Conservation (phyloP, 2,113 vertebrate species). For the Channa argus region DNA sequence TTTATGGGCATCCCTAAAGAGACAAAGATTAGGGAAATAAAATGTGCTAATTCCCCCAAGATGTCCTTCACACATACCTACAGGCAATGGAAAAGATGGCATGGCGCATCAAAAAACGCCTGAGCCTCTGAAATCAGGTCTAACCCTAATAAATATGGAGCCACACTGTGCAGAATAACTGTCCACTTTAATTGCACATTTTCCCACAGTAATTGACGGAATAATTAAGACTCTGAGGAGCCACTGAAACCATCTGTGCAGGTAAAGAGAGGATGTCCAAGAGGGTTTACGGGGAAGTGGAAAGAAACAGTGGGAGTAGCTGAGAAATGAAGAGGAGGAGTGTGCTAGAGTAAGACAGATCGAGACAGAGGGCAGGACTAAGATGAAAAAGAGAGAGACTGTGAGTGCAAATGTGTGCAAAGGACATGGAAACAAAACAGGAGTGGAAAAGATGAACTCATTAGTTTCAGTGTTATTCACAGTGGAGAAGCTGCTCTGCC, state of each 20-base stretch:
- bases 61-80: constrained; percentile 43
- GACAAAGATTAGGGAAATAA: constrained; percentile 50
- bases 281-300: constrained; percentile 31
- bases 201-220: constrained; percentile 83
- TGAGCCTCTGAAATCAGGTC: constrained; percentile 71
- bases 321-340: constrained; percentile 20
- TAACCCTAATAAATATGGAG: constrained; percentile 78
- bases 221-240: constrained; percentile 86
- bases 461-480: constrained; percentile 58
- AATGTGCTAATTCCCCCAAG: constrained; percentile 57
- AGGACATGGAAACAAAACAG: constrained; percentile 20
- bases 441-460: constrained; percentile 57
- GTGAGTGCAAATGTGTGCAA: constrained; percentile 45
- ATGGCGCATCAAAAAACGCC: constrained; percentile 41
- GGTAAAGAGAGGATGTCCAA: constrained; percentile 69
- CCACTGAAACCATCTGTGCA: constrained; percentile 81
- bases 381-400: constrained; percentile 12
- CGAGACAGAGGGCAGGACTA: constrained; percentile 24
- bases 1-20: constrained; percentile 49
- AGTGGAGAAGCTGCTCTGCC: constrained; percentile 48
- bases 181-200: constrained; percentile 81
- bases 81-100: constrained; percentile 53
- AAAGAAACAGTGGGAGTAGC: neutral
- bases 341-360: constrained; percentile 8
- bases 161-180: constrained; percentile 56